These are phyloP conservation scores for Geococcyx californianus DNA, from an alignment of 2,113 vertebrate species.

Conservation along the genomic window DNA sequence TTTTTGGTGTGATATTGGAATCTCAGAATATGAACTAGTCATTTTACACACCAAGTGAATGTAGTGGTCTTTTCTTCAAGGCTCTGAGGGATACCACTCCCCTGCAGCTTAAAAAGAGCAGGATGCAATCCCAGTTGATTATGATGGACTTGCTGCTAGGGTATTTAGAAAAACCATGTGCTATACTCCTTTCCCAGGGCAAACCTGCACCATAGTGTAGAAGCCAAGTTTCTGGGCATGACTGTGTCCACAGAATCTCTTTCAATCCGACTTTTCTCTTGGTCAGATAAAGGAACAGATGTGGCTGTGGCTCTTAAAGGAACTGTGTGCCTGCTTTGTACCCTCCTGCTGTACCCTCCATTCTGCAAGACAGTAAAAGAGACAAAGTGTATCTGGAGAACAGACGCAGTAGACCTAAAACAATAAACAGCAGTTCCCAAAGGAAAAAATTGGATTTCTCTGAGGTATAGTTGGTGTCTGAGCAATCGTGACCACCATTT, in stretches of 20 bases:
- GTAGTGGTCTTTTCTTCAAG: neutral
- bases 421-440: neutral
- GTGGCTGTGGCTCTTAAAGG: neutral
- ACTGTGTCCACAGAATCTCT: neutral
- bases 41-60: neutral
- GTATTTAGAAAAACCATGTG: neutral
- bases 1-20: neutral
- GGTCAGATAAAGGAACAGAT: neutral
- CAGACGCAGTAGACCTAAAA: neutral
- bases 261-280: neutral
- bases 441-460: too few species aligned
- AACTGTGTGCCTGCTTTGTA: neutral
- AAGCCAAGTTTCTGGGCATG: neutral
- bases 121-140: neutral
- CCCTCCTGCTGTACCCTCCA: fast-evolving
- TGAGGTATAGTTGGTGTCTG: neutral
- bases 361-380: neutral
- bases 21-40: neutral
- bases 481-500: neutral
- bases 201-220: neutral
- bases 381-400: neutral
- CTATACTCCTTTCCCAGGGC: neutral
- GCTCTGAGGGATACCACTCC: fast-evolving
- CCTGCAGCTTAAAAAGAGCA: neutral
- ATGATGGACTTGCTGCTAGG: neutral